These are phyloP conservation scores for Ptilodon capucinus DNA, from an alignment of 2,888 invertebrate genomes.

Conservation along the genomic window DNA sequence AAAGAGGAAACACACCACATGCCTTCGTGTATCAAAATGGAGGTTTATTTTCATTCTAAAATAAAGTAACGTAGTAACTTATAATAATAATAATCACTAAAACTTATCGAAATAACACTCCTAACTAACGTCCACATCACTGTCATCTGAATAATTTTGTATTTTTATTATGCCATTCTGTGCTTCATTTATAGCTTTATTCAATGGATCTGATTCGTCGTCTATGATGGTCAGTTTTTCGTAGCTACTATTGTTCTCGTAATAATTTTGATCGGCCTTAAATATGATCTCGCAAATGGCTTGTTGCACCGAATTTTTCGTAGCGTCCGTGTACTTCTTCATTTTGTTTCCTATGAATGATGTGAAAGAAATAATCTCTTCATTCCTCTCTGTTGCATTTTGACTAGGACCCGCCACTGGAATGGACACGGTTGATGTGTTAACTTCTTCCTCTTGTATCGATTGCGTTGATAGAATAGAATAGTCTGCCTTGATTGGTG, in stretches of 20 bases:
- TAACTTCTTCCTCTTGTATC: conserved; percentile 2
- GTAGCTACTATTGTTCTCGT: conserved; percentile 25
- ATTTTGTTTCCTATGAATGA: conserved; percentile 51
- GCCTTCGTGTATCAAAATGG: neutral
- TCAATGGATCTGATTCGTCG: conserved; percentile 21
- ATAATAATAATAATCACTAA: no score
- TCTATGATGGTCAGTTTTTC: conserved; percentile 28
- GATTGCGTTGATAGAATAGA: conserved; percentile 4
- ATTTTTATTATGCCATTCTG: conserved; percentile 21
- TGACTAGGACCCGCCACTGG: conserved; percentile 17
- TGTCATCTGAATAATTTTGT: conserved; percentile 25
- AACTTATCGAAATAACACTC: neutral
- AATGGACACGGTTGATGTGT: neutral
- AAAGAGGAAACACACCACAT: neutral
- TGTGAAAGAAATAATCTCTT: conserved; percentile 48
- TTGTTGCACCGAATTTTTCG: conserved; percentile 47
- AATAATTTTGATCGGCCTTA: conserved; percentile 46
- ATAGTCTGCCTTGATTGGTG: conserved; percentile 7
- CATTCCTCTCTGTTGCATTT: conserved; percentile 26
- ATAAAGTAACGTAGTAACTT: no score
- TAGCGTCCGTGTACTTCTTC: conserved; percentile 45
- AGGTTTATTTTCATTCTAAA: conserved; percentile 5
- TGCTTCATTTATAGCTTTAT: conserved; percentile 13
- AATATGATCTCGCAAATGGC: conserved; percentile 55
- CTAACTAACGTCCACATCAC: conserved; percentile 10